Evolutionary conservation across 2,888 invertebrate species (phyloP), one percentile per base, ranked within the genome.

Genomic region (Pyralis farinalis): DNA sequence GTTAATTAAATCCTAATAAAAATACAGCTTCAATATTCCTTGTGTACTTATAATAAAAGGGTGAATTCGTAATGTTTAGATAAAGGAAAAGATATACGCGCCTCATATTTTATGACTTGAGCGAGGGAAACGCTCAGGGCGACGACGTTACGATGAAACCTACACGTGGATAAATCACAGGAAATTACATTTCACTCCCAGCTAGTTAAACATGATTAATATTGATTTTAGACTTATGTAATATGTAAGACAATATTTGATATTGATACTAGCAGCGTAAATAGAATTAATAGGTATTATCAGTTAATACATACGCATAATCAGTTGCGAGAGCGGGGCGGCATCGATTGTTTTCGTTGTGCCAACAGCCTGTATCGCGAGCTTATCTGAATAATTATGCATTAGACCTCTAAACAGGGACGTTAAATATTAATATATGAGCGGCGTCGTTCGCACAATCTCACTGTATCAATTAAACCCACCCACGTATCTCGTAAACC

Each of bases 1-100:
- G 73, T 77, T 84, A 78, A 85, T 87, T 84, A 82, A 83, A 81
- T 76, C 69, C 68, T 68, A 77, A 76, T 82, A 84, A 83, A 78
- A 80, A 72, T 58, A 60, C 55, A 44, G 42, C 48, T 51, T 41
- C 35, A 37, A 44, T 47, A 42, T 43, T 12, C 36, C 31, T 31
- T 37, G 47, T 59, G 50, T 55, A 47, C 52, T 52, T 47, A 40
- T 43, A 51, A 50, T 49, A 60, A 58, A 64, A 63, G 66, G 72
- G 72, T 69, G 57, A 65, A 60, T 57, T 42, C 42, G 42, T 63
- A 60, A 63, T 63, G 49, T 37, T 41, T 51, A 51, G 45, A 53
- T 44, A 49, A 49, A 53, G 51, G 56, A 43, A 55, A 59, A 55
- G 56, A 58, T 53, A 46, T 46, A 50, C 55, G 51, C 46, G 47